Percentiles rank a stretch among this genome's conserved stretches.
Conservation (phyloP, 2,113 vertebrate species). For the Cyanocitta stelleri region DNA sequence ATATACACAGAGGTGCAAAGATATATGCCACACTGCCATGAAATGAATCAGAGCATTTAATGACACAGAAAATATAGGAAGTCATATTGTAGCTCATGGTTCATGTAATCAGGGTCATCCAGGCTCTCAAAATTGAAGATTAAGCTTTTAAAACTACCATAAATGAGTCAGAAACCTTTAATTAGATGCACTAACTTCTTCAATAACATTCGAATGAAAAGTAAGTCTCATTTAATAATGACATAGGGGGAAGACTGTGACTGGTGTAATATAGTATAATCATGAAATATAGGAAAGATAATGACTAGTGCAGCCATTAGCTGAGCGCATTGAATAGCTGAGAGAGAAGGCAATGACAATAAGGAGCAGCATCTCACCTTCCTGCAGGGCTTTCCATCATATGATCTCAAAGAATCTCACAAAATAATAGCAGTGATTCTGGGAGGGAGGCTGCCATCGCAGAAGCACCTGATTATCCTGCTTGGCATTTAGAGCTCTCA, state of each 20-base stretch:
- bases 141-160: constrained; percentile 32
- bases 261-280: constrained; percentile 23
- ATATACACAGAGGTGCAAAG: neutral
- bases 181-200: constrained; percentile 38
- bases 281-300: constrained; percentile 35
- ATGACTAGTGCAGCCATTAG: constrained; percentile 39
- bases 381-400: constrained; percentile 14
- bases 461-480: neutral
- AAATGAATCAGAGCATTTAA: constrained; percentile 35
- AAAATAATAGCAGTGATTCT: neutral
- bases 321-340: neutral
- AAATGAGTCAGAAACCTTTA: constrained; percentile 46
- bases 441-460: neutral
- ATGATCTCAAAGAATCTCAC: neutral
- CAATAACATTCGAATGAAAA: constrained; percentile 48
- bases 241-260: constrained; percentile 12
- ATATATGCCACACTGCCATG: neutral
- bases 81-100: neutral
- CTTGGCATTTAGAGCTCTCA: neutral
- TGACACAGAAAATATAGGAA: constrained; percentile 11
- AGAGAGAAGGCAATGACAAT: neutral
- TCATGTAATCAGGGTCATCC: constrained; percentile 28
- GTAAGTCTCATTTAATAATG: constrained; percentile 41
- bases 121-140: constrained; percentile 35
- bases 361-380: neutral